Evolutionary conservation across 2,113 vertebrate genomes (phyloP).

Genomic region (Accipiter cooperii): DNA sequence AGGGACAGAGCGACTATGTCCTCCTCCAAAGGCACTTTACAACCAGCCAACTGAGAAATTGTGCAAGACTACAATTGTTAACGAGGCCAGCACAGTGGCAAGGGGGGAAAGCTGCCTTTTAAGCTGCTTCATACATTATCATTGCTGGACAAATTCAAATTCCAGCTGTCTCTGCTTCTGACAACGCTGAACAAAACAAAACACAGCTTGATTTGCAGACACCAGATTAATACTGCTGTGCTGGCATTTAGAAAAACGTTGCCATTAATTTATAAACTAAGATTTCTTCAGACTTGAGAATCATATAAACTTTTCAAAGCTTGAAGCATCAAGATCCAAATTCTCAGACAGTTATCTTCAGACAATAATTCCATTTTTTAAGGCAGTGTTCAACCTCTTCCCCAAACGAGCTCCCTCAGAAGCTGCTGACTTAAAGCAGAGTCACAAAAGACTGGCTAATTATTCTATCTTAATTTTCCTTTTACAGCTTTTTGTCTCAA

Average conservation of each 20-base stretch:
- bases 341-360: background rate
- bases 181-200: conserved; percentile 31
- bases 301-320: conserved; percentile 8
- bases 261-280: background rate
- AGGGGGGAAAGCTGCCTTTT: background rate
- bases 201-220: conserved; percentile 15
- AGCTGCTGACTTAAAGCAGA: background rate
- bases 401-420: background rate
- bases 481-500: background rate
- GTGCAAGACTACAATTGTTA: background rate
- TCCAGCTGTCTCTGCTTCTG: conserved; percentile 46
- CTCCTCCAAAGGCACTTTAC: background rate
- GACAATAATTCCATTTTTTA: background rate
- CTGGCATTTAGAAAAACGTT: background rate
- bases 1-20: background rate
- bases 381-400: background rate
- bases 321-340: background rate
- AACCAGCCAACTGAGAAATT: background rate
- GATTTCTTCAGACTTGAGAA: background rate
- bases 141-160: conserved; percentile 6
- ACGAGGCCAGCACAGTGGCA: conserved; percentile 33
- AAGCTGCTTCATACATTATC: conserved; percentile 26
- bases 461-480: background rate
- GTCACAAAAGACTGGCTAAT: background rate
- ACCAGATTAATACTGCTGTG: background rate